Evolutionary conservation across 2,797 vertebrate species (phyloP), one percentile per base, ranked within the genome.

Genomic region (Iguana delicatissima): DNA sequence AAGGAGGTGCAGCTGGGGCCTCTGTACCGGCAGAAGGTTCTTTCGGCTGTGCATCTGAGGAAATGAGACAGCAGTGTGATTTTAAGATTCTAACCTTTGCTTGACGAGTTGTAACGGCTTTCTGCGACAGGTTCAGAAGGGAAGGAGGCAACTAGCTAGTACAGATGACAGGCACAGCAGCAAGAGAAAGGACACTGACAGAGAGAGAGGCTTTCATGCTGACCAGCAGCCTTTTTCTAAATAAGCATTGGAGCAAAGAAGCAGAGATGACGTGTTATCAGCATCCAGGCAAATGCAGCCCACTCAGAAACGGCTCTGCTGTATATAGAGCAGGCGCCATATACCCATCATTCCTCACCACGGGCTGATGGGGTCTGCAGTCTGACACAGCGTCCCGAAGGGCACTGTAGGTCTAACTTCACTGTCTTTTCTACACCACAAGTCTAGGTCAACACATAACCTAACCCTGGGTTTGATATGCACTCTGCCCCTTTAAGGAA

Each of bases 11-110:
- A 87, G 67, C 7, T 89, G 89, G 67, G 35, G 1, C 57, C 26
- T 46, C 88, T 73, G 59, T 42, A 90, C 89, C 79, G 62, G 20
- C 62, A 64, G 91, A 87, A 8, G 6, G 50, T 80, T 13, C 64
- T 62, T 72, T 86, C 89, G 88, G 89, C 87, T 67, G 76, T 93
- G 22, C 50, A 92, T 52, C 96, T 97, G 84, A 92, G 91, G 94
- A 16, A 93, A 90, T 86, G 80, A 35, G 73, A 79, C 26, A 82
- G 24, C 84, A 57, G 81, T 22, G 46, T 7, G 6, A 35, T 18
- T 18, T 46, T 59, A 26, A 26, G 26, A 24, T 1, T 4, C 46
- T 10, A 4, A 69, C 18, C 57, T 26, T 74, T 1, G 6, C 22
- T 6, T 35, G n/a, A 26, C 35, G 42, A 42, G 9, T 4, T 4